Evolutionary conservation across 2,888 invertebrate genomes (phyloP).

Genomic region (Ditylenchus weischeri): DNA sequence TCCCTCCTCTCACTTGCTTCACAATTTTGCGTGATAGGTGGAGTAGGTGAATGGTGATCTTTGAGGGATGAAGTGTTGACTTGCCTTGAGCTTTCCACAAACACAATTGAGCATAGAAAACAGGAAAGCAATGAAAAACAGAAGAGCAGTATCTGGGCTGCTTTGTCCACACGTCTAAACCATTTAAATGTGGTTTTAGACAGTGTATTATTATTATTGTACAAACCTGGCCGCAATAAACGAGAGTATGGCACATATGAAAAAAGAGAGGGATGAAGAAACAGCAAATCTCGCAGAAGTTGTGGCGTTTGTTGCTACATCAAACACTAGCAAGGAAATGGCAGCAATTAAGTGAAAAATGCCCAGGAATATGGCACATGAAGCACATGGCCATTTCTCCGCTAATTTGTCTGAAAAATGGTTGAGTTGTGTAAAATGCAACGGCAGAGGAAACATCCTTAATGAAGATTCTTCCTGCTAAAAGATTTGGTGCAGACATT

Average conservation of each 20-base stretch:
- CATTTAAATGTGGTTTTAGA: neutral
- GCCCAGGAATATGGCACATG: slow-evolving; percentile 32
- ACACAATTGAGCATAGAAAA: slow-evolving; percentile 27
- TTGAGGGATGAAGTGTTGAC: slow-evolving; percentile 9
- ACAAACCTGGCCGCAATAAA: slow-evolving; percentile 36
- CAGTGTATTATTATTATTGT: neutral
- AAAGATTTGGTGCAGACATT: too few species aligned
- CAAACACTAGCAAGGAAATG: slow-evolving; percentile 31
- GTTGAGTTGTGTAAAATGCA: too few species aligned
- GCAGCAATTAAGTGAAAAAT: slow-evolving; percentile 29
- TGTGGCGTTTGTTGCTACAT: slow-evolving; percentile 37
- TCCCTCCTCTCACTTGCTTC: neutral
- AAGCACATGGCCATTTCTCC: slow-evolving; percentile 62
- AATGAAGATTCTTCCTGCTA: too few species aligned
- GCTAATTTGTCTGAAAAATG: slow-evolving; percentile 62
- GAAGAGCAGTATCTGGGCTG: slow-evolving; percentile 34
- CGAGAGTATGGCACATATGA: slow-evolving; percentile 35
- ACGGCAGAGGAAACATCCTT: too few species aligned
- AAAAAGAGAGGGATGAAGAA: slow-evolving; percentile 30
- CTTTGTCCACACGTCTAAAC: slow-evolving; percentile 32
- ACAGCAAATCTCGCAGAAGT: slow-evolving; percentile 36
- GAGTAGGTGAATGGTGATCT: slow-evolving; percentile 25
- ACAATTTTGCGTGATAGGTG: neutral
- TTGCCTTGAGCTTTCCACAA: slow-evolving; percentile 24
- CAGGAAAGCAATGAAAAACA: slow-evolving; percentile 27